These are phyloP conservation scores for Lasioglossum oenotherae DNA, from an alignment of 2,888 invertebrate species.

Conservation along the genomic window DNA sequence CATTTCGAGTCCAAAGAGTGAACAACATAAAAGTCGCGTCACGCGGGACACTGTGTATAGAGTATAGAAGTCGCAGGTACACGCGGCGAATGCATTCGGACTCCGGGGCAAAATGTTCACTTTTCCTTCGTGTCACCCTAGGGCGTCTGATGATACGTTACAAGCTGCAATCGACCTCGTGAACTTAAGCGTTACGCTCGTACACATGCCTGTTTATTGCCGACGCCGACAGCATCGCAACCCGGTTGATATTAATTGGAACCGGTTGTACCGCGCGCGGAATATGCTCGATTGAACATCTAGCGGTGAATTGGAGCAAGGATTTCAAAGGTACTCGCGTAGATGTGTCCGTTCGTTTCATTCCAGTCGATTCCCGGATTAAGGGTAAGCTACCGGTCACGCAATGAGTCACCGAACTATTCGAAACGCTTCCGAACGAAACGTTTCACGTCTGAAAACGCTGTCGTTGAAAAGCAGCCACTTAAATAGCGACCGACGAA, in stretches of 20 bases:
- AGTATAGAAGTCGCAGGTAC: background rate
- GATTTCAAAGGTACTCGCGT: slow-evolving; percentile 8
- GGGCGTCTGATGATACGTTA: slow-evolving; percentile 45
- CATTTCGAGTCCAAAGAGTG: too few relatives aligned
- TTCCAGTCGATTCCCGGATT: too few relatives aligned
- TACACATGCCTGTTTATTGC: slow-evolving; percentile 23
- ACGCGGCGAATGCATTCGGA: background rate
- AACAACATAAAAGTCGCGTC: too few relatives aligned
- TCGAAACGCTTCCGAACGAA: too few relatives aligned
- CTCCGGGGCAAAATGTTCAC: background rate
- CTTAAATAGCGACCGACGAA: too few relatives aligned
- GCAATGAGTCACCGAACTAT: too few relatives aligned
- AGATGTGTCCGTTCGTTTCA: too few relatives aligned
- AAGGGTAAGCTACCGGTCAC: too few relatives aligned
- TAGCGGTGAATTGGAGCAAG: slow-evolving; percentile 33
- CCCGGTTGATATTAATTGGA: slow-evolving; percentile 47
- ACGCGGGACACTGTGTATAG: background rate
- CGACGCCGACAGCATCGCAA: slow-evolving; percentile 18
- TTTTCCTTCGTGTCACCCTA: slow-evolving; percentile 34
- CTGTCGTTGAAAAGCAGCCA: too few relatives aligned
- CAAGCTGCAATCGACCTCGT: slow-evolving; percentile 38
- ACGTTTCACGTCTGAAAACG: too few relatives aligned
- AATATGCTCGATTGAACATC: background rate
- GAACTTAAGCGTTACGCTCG: slow-evolving; percentile 34
- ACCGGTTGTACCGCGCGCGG: slow-evolving; percentile 36